phyloP scores from a whole-genome alignment of 2,113 vertebrate species.

The Perognathus longimembris region DNA sequence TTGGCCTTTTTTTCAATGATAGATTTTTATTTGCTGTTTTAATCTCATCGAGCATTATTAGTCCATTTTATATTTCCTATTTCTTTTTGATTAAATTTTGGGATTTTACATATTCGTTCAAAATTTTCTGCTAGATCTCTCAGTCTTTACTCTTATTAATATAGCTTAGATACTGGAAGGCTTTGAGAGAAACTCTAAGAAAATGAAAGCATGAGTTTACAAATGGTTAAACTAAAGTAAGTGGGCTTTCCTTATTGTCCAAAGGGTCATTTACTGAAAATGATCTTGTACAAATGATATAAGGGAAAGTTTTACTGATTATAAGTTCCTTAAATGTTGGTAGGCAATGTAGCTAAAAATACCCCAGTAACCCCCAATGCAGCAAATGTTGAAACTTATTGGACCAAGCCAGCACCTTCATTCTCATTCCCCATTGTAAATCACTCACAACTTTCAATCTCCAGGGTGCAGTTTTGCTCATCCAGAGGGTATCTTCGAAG shows the following conservation, averaged over 20 bases:
- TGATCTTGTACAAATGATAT: background rate
- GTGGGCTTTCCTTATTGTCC: background rate
- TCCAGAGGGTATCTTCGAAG: slow-evolving; percentile 95
- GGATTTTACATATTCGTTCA: too few relatives aligned
- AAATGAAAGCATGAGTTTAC: background rate
- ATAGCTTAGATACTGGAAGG: background rate
- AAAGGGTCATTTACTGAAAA: slow-evolving; percentile 23
- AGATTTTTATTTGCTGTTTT: too few relatives aligned
- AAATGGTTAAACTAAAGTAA: slow-evolving; percentile 24
- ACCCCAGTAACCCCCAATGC: background rate
- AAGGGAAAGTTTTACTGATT: slow-evolving; percentile 19
- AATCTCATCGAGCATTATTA: too few relatives aligned
- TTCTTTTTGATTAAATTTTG: too few relatives aligned
- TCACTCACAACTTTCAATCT: slow-evolving; percentile 97
- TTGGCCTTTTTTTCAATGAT: too few relatives aligned
- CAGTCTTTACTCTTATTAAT: background rate
- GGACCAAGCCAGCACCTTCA: background rate
- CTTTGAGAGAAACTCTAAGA: background rate
- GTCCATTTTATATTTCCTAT: too few relatives aligned
- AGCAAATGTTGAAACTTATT: background rate
- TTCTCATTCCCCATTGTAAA: slow-evolving; percentile 67
- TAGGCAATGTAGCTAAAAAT: background rate
- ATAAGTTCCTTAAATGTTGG: slow-evolving; percentile 26
- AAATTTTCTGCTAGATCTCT: too few relatives aligned
- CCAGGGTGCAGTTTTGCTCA: slow-evolving; percentile 96